A percentile compares a stretch with the other conserved stretches of the same genome.
phyloP scores from a whole-genome alignment of 2,797 vertebrate genomes.

The Eospalax fontanierii region DNA sequence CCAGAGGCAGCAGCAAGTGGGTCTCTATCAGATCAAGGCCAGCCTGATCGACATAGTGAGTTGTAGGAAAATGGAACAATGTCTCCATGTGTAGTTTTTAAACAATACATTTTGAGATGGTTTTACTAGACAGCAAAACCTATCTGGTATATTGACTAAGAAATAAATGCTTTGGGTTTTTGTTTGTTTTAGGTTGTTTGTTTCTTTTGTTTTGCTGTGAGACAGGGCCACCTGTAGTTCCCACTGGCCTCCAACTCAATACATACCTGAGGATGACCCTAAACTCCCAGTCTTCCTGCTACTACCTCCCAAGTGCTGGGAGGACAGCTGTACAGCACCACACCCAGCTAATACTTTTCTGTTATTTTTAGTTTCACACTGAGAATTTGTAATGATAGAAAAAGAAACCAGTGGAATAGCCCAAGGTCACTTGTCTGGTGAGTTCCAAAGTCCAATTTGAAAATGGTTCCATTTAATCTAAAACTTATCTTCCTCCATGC shows the following conservation, averaged over 20 bases:
- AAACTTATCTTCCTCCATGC: not conserved
- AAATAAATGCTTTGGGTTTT: not conserved
- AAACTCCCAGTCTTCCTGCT: not conserved
- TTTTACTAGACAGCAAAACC: not conserved
- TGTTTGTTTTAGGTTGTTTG: not conserved
- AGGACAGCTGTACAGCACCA: not conserved
- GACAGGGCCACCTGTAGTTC: not conserved
- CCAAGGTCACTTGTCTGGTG: not conserved
- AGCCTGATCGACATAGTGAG: too few species aligned
- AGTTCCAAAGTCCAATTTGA: not conserved
- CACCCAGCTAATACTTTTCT: not conserved
- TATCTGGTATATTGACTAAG: not conserved
- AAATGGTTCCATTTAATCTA: conserved; percentile 31
- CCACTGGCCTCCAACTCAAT: not conserved
- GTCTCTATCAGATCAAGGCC: too few species aligned
- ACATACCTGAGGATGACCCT: not conserved
- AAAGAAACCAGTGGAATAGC: not conserved
- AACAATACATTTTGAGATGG: not conserved
- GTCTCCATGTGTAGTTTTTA: not conserved
- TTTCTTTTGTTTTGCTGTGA: not conserved
- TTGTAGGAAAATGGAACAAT: too few species aligned
- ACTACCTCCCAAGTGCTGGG: not conserved
- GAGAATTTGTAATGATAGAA: conserved; percentile 24
- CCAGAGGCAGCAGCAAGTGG: too few species aligned
- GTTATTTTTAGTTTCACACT: not conserved